These are phyloP conservation scores for Thryonomys swinderianus DNA, from an alignment of 2,113 vertebrate species.

Conservation along the genomic window DNA sequence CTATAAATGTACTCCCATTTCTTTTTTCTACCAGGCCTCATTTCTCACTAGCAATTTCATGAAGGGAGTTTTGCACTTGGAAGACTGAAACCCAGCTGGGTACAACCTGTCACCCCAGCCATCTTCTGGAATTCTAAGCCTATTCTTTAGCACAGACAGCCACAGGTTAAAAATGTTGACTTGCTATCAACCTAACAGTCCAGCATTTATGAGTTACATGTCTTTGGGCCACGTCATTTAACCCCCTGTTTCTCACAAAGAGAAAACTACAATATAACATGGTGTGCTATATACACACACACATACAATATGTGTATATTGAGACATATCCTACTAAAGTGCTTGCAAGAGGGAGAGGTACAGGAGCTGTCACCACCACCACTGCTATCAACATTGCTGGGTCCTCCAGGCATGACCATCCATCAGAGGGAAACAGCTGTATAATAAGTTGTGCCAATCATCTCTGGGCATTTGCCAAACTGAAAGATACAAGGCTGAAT, in stretches of 20 bases:
- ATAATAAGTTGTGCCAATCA: fast-evolving
- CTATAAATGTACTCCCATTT: background rate
- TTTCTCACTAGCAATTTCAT: background rate
- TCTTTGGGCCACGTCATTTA: background rate
- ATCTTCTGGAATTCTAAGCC: background rate
- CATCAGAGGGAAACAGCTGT: background rate
- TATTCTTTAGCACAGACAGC: background rate
- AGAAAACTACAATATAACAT: background rate
- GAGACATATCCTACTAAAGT: no score
- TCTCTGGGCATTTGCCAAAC: background rate
- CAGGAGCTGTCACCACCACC: background rate
- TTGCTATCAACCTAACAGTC: background rate
- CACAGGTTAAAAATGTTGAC: background rate
- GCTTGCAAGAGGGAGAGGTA: background rate
- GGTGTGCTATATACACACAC: no score
- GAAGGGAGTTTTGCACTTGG: background rate
- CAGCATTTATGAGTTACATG: background rate
- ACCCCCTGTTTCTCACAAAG: background rate
- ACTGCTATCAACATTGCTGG: background rate
- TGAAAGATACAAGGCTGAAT: background rate
- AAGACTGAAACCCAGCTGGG: background rate
- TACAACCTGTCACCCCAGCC: background rate
- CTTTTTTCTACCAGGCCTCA: constrained; percentile 27
- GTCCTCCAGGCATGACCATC: background rate
- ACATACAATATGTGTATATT: no score